phyloP scores from a whole-genome alignment of 2,888 invertebrate species.

The Ochropacha duplaris region DNA sequence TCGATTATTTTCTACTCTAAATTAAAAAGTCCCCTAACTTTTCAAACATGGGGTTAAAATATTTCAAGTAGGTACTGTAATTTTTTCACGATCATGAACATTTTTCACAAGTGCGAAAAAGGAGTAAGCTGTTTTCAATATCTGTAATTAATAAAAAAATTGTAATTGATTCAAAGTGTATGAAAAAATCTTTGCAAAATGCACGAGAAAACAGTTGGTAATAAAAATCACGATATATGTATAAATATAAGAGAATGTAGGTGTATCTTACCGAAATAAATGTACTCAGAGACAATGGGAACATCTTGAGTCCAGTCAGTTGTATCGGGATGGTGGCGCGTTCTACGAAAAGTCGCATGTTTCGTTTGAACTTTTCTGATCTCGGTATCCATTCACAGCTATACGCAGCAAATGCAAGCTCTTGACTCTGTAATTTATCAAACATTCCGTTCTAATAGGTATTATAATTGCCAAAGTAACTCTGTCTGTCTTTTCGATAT shows the following conservation, averaged over 20 bases:
- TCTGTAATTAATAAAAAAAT: not conserved
- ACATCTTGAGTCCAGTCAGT: conserved; percentile 54
- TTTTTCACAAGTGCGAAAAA: conserved; percentile 1
- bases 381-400: conserved; percentile 57
- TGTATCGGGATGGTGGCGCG: conserved; percentile 49
- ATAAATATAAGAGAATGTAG: too few relatives aligned
- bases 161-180: too few relatives aligned
- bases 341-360: conserved; percentile 48
- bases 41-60: not conserved
- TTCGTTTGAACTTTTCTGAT: conserved; percentile 50
- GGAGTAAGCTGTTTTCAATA: conserved; percentile 6
- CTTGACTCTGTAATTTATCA: conserved; percentile 29
- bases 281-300: conserved; percentile 54
- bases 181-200: too few relatives aligned
- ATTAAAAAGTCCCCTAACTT: too few relatives aligned
- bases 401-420: conserved; percentile 55
- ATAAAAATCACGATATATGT: not conserved
- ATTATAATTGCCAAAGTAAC: too few relatives aligned
- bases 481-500: too few relatives aligned
- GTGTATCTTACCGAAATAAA: conserved; percentile 50
- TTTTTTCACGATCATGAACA: not conserved
- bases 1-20: too few relatives aligned
- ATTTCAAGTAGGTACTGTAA: not conserved
- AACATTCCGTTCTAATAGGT: too few relatives aligned
- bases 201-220: not conserved